phyloP scores from a whole-genome alignment of 1,140 invertebrate genomes.

The Lepidotrigona ventralis region DNA sequence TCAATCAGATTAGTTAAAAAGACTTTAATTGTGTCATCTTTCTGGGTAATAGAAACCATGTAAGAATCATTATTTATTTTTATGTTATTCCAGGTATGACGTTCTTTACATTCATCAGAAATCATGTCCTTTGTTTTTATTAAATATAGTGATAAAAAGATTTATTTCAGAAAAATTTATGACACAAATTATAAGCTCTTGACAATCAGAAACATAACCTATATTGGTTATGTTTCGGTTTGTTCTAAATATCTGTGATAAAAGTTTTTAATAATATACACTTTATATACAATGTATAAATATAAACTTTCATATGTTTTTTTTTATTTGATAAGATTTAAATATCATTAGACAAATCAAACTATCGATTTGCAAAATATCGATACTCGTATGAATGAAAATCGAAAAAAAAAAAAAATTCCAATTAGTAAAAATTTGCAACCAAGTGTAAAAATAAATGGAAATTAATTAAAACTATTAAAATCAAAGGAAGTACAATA shows the following conservation, averaged over 20 bases:
- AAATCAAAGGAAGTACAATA: neutral
- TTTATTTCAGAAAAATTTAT: neutral
- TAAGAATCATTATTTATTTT: constrained; percentile 59
- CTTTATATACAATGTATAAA: neutral
- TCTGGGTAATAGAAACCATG: constrained; percentile 59
- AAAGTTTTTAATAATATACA: neutral
- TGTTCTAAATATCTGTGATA: neutral
- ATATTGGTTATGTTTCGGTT: neutral
- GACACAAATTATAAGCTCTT: neutral
- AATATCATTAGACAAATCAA: neutral
- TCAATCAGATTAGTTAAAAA: constrained; percentile 68
- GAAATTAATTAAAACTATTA: neutral
- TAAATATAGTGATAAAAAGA: neutral
- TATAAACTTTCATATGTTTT: neutral
- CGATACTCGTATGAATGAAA: neutral
- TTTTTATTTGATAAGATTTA: neutral
- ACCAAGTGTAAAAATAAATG: neutral
- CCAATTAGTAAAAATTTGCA: neutral
- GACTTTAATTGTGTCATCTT: constrained; percentile 59
- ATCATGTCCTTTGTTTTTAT: neutral
- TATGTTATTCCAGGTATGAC: constrained; percentile 49
- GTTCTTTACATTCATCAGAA: constrained; percentile 2
- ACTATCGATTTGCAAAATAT: neutral
- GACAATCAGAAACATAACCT: constrained; percentile 22
- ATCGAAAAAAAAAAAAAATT: neutral